Base-by-base conservation (phyloP, 2,888 invertebrate genomes). In the Habroteleia sp. region DNA sequence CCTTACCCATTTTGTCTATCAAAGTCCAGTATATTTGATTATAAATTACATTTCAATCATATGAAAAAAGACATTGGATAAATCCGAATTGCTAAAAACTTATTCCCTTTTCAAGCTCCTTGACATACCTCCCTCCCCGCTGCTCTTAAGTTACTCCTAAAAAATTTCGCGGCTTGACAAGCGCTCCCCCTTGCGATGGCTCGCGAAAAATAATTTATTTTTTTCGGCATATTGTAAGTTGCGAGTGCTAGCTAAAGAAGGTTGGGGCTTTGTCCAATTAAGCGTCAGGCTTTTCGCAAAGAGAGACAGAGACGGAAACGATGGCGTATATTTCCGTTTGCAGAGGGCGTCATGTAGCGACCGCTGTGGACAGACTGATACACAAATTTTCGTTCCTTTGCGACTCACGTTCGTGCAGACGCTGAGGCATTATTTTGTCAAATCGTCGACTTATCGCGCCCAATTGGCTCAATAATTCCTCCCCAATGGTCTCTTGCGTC, bases 211-310 rank as follows among this genome's bases (percentile, higher is more conserved):
- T 80, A 83, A 85, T 86, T 86, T 33, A 11, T 81, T 83, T 83
- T 58, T 83, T 86, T 84, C 80, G 79, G 83, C 80, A 86, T 86
- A 86, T 87, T 86, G 85, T 85, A 81, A 84, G 72, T 72, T 66
- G 76, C 80, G 82, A 85, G 84, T 82, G 82, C 80, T 78, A 60
- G 78, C 80, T 78, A 83, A 84, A 79, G 79, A 84, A 84, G 81
- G 81, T 78, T 79, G 81, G 84, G 83, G 88, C 88, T 88, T 88
- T 87, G 87, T 88, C 86, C 87, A 88, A 88, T 88, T 87, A 88
- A 87, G 85, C 87, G 85, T 85, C 86, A 85, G 79, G 86, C 86
- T 85, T 85, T 83, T 83, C 80, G 82, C 25, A 8, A 52, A 50
- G 10, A 25, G 48, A 56, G 39, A 65, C 17, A 10, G 33, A 1